A percentile compares a stretch with the other conserved stretches of the same genome.
Conservation (phyloP, 2,888 invertebrate genomes). For the Anagyrus pseudococci region DNA sequence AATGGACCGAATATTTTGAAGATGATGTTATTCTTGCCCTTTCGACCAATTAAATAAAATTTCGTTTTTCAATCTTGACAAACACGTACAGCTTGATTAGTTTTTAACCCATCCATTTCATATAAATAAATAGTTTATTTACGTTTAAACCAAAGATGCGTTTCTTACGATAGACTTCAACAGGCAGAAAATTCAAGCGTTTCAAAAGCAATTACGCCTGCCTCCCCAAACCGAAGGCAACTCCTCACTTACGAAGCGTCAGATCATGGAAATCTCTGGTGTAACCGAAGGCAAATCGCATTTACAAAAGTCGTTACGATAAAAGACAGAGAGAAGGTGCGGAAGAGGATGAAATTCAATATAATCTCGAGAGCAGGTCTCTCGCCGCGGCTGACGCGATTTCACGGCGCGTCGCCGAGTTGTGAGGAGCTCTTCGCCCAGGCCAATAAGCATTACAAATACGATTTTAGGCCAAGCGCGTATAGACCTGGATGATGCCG, state of each 20-base stretch:
- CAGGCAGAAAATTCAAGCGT: too few species aligned
- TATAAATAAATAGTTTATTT: too few species aligned
- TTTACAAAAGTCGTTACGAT: constrained; percentile 49
- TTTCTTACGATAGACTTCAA: too few species aligned
- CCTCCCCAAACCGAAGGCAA: not conserved
- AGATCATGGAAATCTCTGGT: not conserved
- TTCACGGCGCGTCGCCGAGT: constrained; percentile 53
- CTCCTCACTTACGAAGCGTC: not conserved
- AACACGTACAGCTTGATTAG: too few species aligned
- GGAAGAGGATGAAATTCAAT: constrained; percentile 52
- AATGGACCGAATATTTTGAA: not conserved
- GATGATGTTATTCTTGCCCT: too few species aligned
- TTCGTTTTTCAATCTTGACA: too few species aligned
- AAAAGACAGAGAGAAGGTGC: constrained; percentile 1
- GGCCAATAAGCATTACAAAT: constrained; percentile 35
- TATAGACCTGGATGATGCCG: too few species aligned
- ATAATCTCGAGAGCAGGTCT: constrained; percentile 46
- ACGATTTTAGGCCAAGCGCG: constrained; percentile 20
- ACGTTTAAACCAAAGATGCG: too few species aligned
- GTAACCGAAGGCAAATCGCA: constrained; percentile 48
- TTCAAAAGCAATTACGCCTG: too few species aligned
- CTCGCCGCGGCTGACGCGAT: constrained; percentile 51
- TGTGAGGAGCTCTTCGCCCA: constrained; percentile 8
- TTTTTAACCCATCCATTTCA: too few species aligned
- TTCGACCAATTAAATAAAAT: too few species aligned